Evolutionary conservation across 2,113 vertebrate species (phyloP).

Genomic region (Sardina pilchardus): DNA sequence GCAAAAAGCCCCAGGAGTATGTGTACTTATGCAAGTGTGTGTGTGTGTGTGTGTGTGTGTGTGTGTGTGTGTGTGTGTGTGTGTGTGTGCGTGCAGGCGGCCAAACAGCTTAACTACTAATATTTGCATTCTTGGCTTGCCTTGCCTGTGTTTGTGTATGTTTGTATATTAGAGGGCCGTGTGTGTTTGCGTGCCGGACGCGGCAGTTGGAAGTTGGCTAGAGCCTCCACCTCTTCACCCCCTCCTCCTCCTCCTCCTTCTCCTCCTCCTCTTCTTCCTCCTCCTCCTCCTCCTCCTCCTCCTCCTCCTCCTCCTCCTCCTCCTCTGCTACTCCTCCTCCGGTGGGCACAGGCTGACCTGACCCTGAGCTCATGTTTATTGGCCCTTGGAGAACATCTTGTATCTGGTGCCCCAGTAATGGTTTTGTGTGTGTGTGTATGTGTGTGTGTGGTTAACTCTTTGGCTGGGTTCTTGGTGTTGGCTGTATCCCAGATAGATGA

Average conservation of each 20-base stretch:
- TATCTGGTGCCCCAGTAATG: background rate
- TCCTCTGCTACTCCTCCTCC: background rate
- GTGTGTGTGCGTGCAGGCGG: background rate
- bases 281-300: background rate
- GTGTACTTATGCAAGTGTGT: background rate
- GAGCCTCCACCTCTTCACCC: background rate
- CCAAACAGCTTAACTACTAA: constrained; percentile 23
- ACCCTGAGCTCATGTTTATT: background rate
- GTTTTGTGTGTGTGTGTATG: background rate
- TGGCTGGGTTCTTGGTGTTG: background rate
- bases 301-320: background rate
- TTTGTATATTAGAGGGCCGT: constrained; percentile 18
- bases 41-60: background rate
- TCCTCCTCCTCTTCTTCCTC: background rate
- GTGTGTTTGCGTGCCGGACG: background rate
- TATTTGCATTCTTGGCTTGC: constrained; percentile 47
- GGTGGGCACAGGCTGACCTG: background rate
- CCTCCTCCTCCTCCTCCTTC: background rate
- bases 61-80: background rate
- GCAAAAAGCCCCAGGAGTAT: background rate
- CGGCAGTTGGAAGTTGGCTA: background rate
- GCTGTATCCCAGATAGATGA: background rate
- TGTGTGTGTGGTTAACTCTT: background rate
- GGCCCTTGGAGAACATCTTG: background rate
- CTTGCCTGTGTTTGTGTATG: constrained; percentile 30